These are phyloP conservation scores for Trissolcus brochymenae DNA, from an alignment of 2,888 invertebrate genomes.

Conservation along the genomic window DNA sequence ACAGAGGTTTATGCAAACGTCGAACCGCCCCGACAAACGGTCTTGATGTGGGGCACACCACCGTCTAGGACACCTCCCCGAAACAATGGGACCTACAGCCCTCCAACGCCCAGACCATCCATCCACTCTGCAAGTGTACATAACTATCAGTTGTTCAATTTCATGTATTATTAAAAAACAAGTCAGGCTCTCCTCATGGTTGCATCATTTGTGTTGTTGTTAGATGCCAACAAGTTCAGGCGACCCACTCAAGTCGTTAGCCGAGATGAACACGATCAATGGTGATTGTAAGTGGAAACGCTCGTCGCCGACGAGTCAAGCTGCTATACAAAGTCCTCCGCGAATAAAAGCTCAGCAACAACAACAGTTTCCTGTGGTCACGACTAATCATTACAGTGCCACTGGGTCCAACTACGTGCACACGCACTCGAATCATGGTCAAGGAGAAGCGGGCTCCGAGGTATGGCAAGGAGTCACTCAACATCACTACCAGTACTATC, in stretches of 20 bases:
- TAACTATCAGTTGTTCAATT: constrained; percentile 24
- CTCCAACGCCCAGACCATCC: constrained; percentile 72
- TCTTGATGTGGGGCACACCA: constrained; percentile 91
- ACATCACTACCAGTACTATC: constrained; percentile 77
- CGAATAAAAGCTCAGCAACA: constrained; percentile 71
- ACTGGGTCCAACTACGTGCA: constrained; percentile 70
- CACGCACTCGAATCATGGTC: constrained; percentile 72
- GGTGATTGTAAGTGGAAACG: constrained; percentile 77
- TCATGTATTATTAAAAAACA: too few species aligned
- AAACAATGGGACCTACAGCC: constrained; percentile 74
- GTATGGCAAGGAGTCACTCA: constrained; percentile 79
- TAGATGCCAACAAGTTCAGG: constrained; percentile 55
- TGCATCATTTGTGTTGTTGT: not conserved
- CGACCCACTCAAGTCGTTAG: constrained; percentile 77
- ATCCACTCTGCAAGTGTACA: constrained; percentile 67
- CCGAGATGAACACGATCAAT: constrained; percentile 77
- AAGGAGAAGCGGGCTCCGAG: constrained; percentile 79
- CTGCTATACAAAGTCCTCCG: constrained; percentile 72
- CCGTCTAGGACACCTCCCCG: constrained; percentile 72
- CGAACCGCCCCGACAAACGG: constrained; percentile 89
- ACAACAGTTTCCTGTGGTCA: constrained; percentile 72
- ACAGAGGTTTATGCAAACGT: constrained; percentile 74
- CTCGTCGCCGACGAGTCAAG: constrained; percentile 69
- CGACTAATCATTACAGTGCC: constrained; percentile 69
- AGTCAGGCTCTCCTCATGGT: too few species aligned